These are phyloP conservation scores for Patiria miniata DNA, from an alignment of 35 echinoderm and acorn worm genomes.

Conservation along the genomic window DNA sequence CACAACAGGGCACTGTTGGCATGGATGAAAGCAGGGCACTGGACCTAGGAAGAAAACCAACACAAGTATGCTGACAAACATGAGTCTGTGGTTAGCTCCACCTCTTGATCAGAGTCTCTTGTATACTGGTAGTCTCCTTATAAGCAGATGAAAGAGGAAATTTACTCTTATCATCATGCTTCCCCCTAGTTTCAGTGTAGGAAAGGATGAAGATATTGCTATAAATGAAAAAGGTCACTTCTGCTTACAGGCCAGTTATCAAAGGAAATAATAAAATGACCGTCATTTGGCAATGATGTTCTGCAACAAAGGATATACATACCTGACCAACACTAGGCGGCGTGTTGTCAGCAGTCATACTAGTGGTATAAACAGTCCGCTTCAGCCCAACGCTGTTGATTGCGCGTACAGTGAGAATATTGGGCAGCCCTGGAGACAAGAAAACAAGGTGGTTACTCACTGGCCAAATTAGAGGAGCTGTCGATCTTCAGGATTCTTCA, in stretches of 20 bases:
- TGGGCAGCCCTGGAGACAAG: conserved; percentile 9
- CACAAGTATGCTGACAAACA: too few relatives aligned
- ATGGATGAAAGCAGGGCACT: not conserved
- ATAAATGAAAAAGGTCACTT: too few relatives aligned
- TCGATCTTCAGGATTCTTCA: too few relatives aligned
- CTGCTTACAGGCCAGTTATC: too few relatives aligned
- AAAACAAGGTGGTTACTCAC: not conserved
- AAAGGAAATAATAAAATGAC: too few relatives aligned
- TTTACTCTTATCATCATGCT: too few relatives aligned
- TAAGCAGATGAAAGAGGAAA: too few relatives aligned
- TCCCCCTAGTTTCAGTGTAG: not conserved
- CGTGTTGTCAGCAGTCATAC: conserved; percentile 39
- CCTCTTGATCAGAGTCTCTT: too few relatives aligned
- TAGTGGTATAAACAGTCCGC: not conserved
- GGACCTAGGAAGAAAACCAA: not conserved
- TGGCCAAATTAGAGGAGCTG: too few relatives aligned
- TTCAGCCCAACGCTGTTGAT: conserved; percentile 39
- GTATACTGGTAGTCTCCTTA: not conserved
- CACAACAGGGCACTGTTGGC: conserved; percentile 1
- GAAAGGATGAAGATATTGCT: not conserved
- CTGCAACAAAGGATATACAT: not conserved
- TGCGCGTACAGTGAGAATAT: conserved; percentile 17
- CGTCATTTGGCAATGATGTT: not conserved
- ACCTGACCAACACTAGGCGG: conserved; percentile 42
- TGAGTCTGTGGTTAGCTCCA: too few relatives aligned